Evolutionary conservation across 2,113 vertebrate species (phyloP), one percentile per base, ranked within the genome.

Genomic region (Atractosteus spatula): DNA sequence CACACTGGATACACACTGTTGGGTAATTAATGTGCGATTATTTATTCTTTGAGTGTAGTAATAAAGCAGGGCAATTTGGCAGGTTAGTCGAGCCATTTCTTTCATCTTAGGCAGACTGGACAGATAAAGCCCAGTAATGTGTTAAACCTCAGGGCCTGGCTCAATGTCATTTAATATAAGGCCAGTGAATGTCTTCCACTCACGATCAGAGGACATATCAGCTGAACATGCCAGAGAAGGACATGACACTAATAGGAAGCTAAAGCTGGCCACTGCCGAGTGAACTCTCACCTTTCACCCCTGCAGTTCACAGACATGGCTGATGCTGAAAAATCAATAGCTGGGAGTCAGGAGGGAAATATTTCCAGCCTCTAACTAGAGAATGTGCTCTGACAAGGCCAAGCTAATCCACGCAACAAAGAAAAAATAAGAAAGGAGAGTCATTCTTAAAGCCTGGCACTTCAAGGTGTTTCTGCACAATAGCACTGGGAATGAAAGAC

Each of bases 371-470:
- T 87, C 90, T 91, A 92, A 92, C 89, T 89, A 92, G 91, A 86
- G 88, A 88, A 89, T 90, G 85, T 83, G 82, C 90, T 90, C 87
- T 91, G 92, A 91, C 90, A 91, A 86, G 92, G 91, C 89, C 80
- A 78, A 89, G 89, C 85, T 89, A 88, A 89, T 86, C 87, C 83
- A 79, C 14, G 80, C 84, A 83, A 88, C 86, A 81, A 77, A 10
- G 80, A 78, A 87, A 86, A 85, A 84, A 81, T 82, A 68, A 59
- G 82, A 76, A 78, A 79, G 86, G 80, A 81, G 89, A 81, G 80
- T 77, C 79, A 80, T 88, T 90, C 91, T 89, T 89, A 92, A 88
- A 89, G 82, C 86, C 84, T 88, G 90, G 89, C 87, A 90, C 88
- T 89, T 92, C 86, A 84, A 86, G 89, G 90, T 88, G 90, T 72